Percentiles rank a stretch among this genome's conserved stretches.
Evolutionary conservation across 2,113 vertebrate genomes (phyloP).

Genomic region (Hyperopisus bebe): DNA sequence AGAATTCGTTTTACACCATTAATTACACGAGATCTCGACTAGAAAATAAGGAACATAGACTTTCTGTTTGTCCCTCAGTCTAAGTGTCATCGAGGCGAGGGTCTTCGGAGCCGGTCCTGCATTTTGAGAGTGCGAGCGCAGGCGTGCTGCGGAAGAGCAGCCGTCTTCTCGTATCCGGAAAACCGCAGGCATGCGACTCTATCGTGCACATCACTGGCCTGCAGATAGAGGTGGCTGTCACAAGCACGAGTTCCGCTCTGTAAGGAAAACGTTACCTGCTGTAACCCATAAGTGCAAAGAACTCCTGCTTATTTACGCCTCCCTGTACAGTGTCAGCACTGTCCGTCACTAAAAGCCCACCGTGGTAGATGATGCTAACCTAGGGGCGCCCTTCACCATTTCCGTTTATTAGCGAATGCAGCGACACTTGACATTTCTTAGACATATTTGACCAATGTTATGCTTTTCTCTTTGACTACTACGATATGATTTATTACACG

Average conservation of each 20-base stretch:
- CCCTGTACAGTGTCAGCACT: background rate
- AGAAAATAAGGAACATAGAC: constrained; percentile 8
- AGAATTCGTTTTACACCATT: constrained; percentile 37
- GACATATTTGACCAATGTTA: background rate
- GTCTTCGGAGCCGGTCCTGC: constrained; percentile 4
- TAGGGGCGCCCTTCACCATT: background rate
- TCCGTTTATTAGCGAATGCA: background rate
- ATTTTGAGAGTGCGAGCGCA: background rate
- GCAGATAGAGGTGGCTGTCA: background rate
- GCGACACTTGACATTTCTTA: background rate
- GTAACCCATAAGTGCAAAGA: background rate
- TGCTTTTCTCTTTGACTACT: background rate
- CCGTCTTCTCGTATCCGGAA: constrained; percentile 17
- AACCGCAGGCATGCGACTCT: constrained; percentile 37
- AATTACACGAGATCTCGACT: constrained; percentile 22
- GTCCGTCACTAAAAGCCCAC: background rate
- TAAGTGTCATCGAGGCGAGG: constrained; percentile 10
- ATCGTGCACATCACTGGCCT: background rate
- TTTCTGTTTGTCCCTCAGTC: background rate
- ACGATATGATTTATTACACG: background rate
- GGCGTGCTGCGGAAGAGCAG: background rate
- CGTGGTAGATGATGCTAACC: background rate
- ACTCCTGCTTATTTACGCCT: background rate
- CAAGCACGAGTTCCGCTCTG: background rate
- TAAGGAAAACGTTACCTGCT: background rate